phyloP scores from a whole-genome alignment of 1,140 invertebrate genomes.

The Drosophila willistoni region DNA sequence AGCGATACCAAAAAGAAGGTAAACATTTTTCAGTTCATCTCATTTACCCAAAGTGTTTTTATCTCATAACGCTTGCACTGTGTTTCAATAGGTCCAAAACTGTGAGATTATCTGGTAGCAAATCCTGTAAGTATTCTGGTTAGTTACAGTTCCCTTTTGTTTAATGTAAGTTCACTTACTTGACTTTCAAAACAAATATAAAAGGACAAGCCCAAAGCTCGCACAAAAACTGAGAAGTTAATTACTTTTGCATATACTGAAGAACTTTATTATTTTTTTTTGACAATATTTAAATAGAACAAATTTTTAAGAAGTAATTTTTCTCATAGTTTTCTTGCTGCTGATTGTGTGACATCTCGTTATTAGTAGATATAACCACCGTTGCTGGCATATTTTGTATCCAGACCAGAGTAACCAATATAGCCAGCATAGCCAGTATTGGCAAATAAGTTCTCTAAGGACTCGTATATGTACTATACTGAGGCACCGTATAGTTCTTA shows the following conservation, averaged over 20 bases:
- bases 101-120: too few species aligned
- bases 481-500: slow-evolving; percentile 58
- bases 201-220: too few species aligned
- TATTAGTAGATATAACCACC: slow-evolving; percentile 74
- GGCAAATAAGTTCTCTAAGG: slow-evolving; percentile 54
- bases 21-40: too few species aligned
- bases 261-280: not conserved
- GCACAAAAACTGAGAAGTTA: not conserved
- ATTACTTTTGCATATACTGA: not conserved
- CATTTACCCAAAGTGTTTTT: not conserved
- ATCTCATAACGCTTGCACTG: too few species aligned
- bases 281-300: not conserved
- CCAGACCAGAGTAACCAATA: slow-evolving; percentile 53
- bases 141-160: not conserved
- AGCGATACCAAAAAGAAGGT: too few species aligned
- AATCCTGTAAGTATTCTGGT: not conserved
- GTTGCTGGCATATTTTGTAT: slow-evolving; percentile 71
- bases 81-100: too few species aligned
- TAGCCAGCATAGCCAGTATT: slow-evolving; percentile 36
- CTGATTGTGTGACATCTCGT: not conserved
- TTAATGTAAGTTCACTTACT: not conserved
- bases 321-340: not conserved
- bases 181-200: not conserved
- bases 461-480: slow-evolving; percentile 53
- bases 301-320: not conserved